phyloP scores from a whole-genome alignment of 2,797 vertebrate genomes.

The Pseudochirops corinnae region DNA sequence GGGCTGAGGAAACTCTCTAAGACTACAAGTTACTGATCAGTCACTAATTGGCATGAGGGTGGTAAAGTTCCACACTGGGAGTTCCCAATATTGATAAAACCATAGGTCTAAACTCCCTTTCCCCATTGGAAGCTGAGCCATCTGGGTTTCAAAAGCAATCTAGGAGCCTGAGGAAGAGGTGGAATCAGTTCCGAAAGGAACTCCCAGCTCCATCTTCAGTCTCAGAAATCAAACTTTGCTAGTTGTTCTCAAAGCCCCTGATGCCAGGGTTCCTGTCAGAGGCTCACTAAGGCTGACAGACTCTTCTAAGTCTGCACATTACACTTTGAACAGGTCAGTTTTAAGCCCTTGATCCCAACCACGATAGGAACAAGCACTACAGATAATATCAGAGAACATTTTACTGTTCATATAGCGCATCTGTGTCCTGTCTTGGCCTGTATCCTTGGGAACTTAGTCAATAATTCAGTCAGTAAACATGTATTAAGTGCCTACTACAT shows the following conservation, averaged over 20 bases:
- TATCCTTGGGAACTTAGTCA: neutral
- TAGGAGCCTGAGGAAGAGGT: conserved; percentile 64
- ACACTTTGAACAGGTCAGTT: conserved; percentile 55
- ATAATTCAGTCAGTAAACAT: neutral
- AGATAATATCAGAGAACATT: neutral
- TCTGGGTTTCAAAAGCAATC: neutral
- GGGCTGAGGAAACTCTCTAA: neutral
- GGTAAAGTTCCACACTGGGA: neutral
- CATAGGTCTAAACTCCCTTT: neutral
- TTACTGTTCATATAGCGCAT: neutral
- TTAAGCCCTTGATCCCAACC: neutral
- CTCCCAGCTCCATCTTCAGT: conserved; percentile 65
- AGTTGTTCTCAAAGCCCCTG: conserved; percentile 9
- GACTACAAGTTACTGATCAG: neutral
- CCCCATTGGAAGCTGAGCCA: neutral
- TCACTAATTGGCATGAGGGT: neutral
- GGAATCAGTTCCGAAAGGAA: conserved; percentile 52
- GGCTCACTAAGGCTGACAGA: conserved; percentile 49
- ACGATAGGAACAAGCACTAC: neutral
- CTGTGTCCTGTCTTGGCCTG: neutral
- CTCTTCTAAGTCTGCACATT: neutral
- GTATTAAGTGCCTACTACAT: neutral
- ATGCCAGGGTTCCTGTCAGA: conserved; percentile 32
- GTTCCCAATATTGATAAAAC: neutral
- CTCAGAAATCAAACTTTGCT: conserved; percentile 65